Base-by-base conservation (phyloP, 2,797 vertebrate species). In the Hemitrygon akajei region DNA sequence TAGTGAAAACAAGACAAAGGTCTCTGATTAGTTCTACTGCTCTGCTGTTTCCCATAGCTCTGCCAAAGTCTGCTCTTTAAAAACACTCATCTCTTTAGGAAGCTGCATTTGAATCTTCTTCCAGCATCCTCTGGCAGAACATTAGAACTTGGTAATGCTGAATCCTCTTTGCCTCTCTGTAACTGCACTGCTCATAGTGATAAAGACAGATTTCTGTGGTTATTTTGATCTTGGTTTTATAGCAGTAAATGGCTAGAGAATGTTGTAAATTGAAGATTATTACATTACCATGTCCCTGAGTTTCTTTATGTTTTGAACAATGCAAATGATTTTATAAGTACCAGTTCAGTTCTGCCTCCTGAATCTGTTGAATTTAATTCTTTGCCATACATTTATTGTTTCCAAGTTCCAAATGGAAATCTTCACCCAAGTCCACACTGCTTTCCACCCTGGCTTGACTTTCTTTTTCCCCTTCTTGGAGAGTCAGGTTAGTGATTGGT, bases 191-290 rank as follows among this genome's bases (percentile, higher is more conserved):
- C 27, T 25, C 58, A 86, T 56, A 14, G 82, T 30, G 0, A 14
- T 60, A 34, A n/a, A 6, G 58, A 18, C 34, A 34, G 30, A 34
- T 30, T 87, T n/a, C 16, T 34, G 30, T 11, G 12, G 12, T 66
- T 87, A 66, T n/a, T 63, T 60, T 63, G 84, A 87, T 87, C 16
- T 87, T 87, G 60, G 30, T 84, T 87, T 66, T 58, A 30, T 66
- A 58, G 1, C 30, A 34, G 60, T 5, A 86, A 30, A 4, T 7
- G 9, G 58, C 14, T 10, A 60, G 30, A 58, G 18, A 58, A 30
- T 60, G 58, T 20, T 14, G 14, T 84, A 84, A 84, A 60, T 86
- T 11, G 18, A n/a, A 18, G 14, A 12, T 60, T 87, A 34, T 34
- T n/a, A 30, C 30, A 47, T 25, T 56, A 16, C 12, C 2, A 3